These are phyloP conservation scores for Chloroceryle amazona DNA, from an alignment of 2,797 vertebrate species.

Conservation along the genomic window DNA sequence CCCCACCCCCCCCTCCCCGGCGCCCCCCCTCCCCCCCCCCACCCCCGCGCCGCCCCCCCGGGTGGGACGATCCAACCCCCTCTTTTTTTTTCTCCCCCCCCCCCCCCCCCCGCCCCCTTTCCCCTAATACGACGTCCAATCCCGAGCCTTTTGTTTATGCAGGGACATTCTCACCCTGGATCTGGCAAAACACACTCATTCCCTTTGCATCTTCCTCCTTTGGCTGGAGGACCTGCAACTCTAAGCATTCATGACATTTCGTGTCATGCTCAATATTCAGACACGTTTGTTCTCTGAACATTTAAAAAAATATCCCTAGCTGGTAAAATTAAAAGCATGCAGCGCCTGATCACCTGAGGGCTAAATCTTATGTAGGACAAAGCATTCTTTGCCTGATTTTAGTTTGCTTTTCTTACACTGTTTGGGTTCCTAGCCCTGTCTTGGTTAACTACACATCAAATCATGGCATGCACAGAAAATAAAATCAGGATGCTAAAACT, in stretches of 20 bases:
- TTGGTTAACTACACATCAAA: constrained; percentile 40
- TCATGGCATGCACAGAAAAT: background rate
- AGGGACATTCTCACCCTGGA: background rate
- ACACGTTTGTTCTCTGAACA: background rate
- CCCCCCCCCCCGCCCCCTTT: too few relatives aligned
- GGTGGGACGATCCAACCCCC: background rate
- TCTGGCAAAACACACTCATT: background rate
- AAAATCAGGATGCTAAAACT: background rate
- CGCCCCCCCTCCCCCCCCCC: background rate
- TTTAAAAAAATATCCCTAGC: constrained; percentile 3
- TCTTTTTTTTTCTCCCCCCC: too few relatives aligned
- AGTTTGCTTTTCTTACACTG: constrained; percentile 32
- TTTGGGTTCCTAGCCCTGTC: constrained; percentile 17
- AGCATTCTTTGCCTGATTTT: constrained; percentile 4
- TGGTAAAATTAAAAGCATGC: constrained; percentile 70
- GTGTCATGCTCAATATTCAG: constrained; percentile 21
- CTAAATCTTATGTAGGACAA: constrained; percentile 47
- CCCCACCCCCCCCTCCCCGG: too few relatives aligned
- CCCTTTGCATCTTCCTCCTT: constrained; percentile 29
- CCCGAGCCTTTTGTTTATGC: background rate
- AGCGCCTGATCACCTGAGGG: constrained; percentile 51
- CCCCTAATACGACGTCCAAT: background rate
- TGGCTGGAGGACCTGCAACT: background rate
- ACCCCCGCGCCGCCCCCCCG: too few relatives aligned
- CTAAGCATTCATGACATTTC: background rate